Evolutionary conservation across 64 coral and sea anemone genomes (phyloP), one percentile per base, ranked within the genome.

Genomic region (Montipora capricornis): DNA sequence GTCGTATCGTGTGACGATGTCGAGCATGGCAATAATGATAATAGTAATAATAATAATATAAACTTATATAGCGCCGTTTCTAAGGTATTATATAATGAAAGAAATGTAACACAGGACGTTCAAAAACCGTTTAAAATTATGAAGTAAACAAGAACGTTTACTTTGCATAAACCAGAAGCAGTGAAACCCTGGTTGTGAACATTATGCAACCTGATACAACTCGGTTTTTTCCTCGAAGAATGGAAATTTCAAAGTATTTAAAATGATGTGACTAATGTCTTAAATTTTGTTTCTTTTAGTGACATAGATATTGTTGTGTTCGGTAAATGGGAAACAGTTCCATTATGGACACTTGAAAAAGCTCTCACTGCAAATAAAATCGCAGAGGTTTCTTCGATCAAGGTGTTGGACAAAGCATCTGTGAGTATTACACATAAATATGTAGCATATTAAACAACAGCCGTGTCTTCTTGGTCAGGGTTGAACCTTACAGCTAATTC

Each of bases 251-350:
- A 29, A 29, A 29, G 29, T 29, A 29, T 29, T 29, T 70, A 8
- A 44, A 5, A 20, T 70, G 45, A 3, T 3, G 64, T 51, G 79
- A n/a, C 81, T 67, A 93, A 50, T 53, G 51, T 24, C 19, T 58
- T 17, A 37, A 13, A 77, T 55, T 24, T 4, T 5, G 74, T 89
- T 50, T 57, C 20, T 73, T 84, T 79, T 75, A 99, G 98, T 82
- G 98, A 99, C 69, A 96, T 99, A 13, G 98, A 99, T 93, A 89
- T 99, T 50, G 98, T 99, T 2, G 95, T 99, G 9, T 96, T 96
- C 91, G 98, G 98, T 3, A 96, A 99, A 75, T 99, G 98, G 98
- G 95, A 99, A 75, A 91, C 90, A 77, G 78, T 92, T 6, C 98
- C 98, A 16, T 51, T 99, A 0, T 92, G 98, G 92, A 99, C 98